Evolutionary conservation across 92 coral and sea anemone species (phyloP), one percentile per base, ranked within the genome.

Genomic region (Heteractis magnifica): DNA sequence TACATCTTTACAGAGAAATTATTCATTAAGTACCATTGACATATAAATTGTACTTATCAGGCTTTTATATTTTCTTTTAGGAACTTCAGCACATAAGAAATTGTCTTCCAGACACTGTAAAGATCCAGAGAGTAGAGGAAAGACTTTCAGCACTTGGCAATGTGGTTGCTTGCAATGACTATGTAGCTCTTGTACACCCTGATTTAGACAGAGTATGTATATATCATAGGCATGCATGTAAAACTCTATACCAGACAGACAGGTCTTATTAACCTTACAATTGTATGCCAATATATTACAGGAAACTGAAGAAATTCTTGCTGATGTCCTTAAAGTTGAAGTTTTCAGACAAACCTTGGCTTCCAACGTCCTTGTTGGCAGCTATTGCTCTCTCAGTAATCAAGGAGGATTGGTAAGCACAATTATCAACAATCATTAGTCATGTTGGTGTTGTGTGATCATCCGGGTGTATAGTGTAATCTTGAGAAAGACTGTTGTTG

Each of bases 281-380:
- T 34, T 34, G 3, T 34, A 34, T 34, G 44, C 44, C 1, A 34
- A 34, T 21, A 60, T 26, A 58, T 76, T 53, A 26, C 85, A 96
- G 99, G 99, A 96, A 87, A 96, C 99, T 49, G 98, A 96, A 90
- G 99, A 96, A 89, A 96, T 96, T 26, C 92, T 96, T 62, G 99
- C 98, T 10, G 99, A 96, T 84, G 90, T 89, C 15, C 87, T 96
- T 12, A 94, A 96, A 87, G 99, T 96, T 68, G 99, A 96, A 74
- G 99, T 96, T 19, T 96, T 96, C 82, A 92, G 98, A 65, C 99
- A 96, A 84, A 96, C 98, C 18, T 88, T 96, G 34, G 99, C 99
- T 23, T 91, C 93, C 65, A 96, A 96, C 79, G 98, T 94, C 55
- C 85, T 96, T 82, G 95, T 94, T 50, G 99, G 99, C 50, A 94